Percentiles rank a stretch among this genome's conserved stretches.
Conservation (phyloP, 1,140 invertebrate genomes). For the Monochamus saltuarius region DNA sequence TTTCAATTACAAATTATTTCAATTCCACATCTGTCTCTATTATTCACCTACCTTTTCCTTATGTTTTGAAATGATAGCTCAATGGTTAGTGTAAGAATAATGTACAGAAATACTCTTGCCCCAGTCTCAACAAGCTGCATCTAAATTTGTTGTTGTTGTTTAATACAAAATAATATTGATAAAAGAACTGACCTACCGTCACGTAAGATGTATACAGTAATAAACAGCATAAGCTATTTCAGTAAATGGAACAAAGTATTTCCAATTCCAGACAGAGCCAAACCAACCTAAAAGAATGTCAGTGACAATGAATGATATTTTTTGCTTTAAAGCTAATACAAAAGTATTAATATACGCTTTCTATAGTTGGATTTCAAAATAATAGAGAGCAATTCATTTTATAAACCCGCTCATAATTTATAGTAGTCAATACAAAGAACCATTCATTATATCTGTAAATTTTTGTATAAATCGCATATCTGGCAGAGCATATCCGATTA, state of each 20-base stretch:
- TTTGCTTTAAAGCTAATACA: no score
- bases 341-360: no score
- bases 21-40: no score
- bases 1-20: no score
- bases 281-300: slow-evolving; percentile 49
- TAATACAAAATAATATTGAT: slow-evolving; percentile 26
- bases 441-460: no score
- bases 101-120: slow-evolving; percentile 36
- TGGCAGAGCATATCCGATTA: no score
- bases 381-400: no score
- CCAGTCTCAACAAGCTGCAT: slow-evolving; percentile 36
- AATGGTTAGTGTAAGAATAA: slow-evolving; percentile 40
- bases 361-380: no score
- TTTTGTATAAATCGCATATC: no score
- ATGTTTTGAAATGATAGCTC: slow-evolving; percentile 48
- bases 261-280: slow-evolving; percentile 51
- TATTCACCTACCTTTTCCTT: slow-evolving; percentile 16
- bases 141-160: slow-evolving; percentile 37
- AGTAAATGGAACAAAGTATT: slow-evolving; percentile 50
- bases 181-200: slow-evolving; percentile 50
- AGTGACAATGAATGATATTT: not conserved
- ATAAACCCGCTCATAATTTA: no score
- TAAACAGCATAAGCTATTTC: slow-evolving; percentile 60
- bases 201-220: slow-evolving; percentile 51
- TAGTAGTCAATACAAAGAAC: no score